Evolutionary conservation across 2,797 vertebrate genomes (phyloP), one percentile per base, ranked within the genome.

Genomic region (Microctenopoma lineatum): DNA sequence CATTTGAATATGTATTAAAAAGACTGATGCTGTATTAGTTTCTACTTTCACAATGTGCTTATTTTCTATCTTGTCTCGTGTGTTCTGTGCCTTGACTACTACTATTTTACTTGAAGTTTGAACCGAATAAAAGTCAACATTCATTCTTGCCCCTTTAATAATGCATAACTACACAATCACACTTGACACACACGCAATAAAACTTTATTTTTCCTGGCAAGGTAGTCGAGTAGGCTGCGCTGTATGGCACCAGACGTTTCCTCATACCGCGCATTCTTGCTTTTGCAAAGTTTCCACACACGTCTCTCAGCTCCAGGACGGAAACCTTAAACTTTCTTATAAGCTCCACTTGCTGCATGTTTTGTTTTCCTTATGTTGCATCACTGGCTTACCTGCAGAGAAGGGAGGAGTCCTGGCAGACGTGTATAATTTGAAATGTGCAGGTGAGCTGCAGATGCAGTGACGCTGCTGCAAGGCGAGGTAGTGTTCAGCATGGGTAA

Each of bases 401-500:
- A 46, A 34, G 67, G 92, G 92, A 26, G 92, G 90, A 77, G 89
- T 54, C 77, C 1, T 3, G 21, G n/a, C 38, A 7, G 26, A 54
- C 41, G 39, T 25, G 13, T 76, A 75, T 56, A 69, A 79, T 56
- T 55, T 29, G 27, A 50, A 2, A 29, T 4, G 66, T 0, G 1
- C 15, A 7, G 45, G 12, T 10, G 13, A 27, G 50, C 1, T 34
- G 59, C 59, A 25, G 56, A 73, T 80, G 77, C 45, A 11, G 45
- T 18, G 18, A 32, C 39, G 9, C 41, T 44, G 59, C 34, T 53
- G 59, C 2, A 3, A 25, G 36, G 7, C 1, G 14, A 55, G 38
- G 1, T 0, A 11, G 34, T 8, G 4, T 39, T 26, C 62, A 87
- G 11, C 48, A 97, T 97, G 96, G 92, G 88, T 26, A 97, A 95